Conservation (phyloP, 2,888 invertebrate species). For the Gisinianus flammeolus region DNA sequence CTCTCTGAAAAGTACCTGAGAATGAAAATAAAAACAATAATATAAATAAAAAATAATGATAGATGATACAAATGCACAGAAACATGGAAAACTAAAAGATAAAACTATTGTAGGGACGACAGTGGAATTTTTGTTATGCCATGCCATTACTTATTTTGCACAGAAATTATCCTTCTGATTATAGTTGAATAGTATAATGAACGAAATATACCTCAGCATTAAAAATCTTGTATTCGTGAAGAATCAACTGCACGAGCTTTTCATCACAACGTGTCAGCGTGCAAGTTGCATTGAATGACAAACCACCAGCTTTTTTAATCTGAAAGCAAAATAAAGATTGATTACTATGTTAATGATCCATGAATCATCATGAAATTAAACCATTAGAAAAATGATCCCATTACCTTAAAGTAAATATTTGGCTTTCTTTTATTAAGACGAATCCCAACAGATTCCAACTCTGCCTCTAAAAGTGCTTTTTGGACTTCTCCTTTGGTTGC, state of each 20-base stretch:
- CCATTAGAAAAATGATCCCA: too few species aligned
- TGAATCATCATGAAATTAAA: background rate
- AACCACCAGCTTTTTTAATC: slow-evolving; percentile 93
- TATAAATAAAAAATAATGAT: too few species aligned
- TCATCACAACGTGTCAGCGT: slow-evolving; percentile 91
- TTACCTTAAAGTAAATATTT: slow-evolving; percentile 98
- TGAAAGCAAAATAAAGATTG: slow-evolving; percentile 61
- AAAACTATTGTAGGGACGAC: too few species aligned
- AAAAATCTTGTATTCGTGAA: slow-evolving; percentile 98
- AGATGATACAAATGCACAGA: background rate
- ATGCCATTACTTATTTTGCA: too few species aligned
- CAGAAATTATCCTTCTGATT: too few species aligned
- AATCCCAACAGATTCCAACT: slow-evolving; percentile 97
- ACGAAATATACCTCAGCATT: slow-evolving; percentile 76
- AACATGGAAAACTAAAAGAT: background rate
- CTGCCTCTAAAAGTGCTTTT: slow-evolving; percentile 85
- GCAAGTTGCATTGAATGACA: slow-evolving; percentile 96
- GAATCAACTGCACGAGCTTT: slow-evolving; percentile 95
- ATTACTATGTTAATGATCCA: background rate
- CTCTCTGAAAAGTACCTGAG: slow-evolving; percentile 84
- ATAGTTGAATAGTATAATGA: background rate
- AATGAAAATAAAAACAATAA: too few species aligned
- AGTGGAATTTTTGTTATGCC: too few species aligned
- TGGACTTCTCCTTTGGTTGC: slow-evolving; percentile 98
- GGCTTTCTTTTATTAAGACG: slow-evolving; percentile 93